These are phyloP conservation scores for Ectemnius lituratus DNA, from an alignment of 2,888 invertebrate genomes.

Conservation along the genomic window DNA sequence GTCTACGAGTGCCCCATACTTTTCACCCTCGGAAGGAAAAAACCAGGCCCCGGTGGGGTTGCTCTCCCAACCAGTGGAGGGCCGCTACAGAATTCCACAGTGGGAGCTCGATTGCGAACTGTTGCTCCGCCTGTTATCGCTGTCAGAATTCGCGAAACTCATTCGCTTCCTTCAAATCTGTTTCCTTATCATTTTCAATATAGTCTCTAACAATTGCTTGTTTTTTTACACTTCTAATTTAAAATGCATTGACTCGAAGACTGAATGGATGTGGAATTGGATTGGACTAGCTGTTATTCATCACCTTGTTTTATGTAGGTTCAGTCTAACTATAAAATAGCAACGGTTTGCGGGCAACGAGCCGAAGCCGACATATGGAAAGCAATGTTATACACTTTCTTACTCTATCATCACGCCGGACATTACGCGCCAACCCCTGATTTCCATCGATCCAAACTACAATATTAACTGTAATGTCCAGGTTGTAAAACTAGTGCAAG, in stretches of 20 bases:
- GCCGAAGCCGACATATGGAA: no score
- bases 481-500: constrained; percentile 22
- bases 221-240: no score
- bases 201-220: no score
- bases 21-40: constrained; percentile 48
- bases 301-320: no score
- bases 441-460: constrained; percentile 54
- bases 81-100: constrained; percentile 28
- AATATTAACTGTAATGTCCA: constrained; percentile 51
- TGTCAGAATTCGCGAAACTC: constrained; percentile 37
- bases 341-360: no score
- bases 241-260: no score
- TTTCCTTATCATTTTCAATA: no score
- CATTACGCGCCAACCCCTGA: neutral
- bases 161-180: neutral
- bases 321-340: no score
- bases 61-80: constrained; percentile 18
- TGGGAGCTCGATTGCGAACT: constrained; percentile 21
- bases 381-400: no score
- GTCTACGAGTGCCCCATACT: constrained; percentile 31
- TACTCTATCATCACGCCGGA: no score
- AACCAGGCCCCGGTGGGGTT: constrained; percentile 34
- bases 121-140: constrained; percentile 43
- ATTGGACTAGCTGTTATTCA: no score
- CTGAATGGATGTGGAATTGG: no score